These are phyloP conservation scores for Drosophila cognata DNA, from an alignment of 2,888 invertebrate species.

Conservation along the genomic window DNA sequence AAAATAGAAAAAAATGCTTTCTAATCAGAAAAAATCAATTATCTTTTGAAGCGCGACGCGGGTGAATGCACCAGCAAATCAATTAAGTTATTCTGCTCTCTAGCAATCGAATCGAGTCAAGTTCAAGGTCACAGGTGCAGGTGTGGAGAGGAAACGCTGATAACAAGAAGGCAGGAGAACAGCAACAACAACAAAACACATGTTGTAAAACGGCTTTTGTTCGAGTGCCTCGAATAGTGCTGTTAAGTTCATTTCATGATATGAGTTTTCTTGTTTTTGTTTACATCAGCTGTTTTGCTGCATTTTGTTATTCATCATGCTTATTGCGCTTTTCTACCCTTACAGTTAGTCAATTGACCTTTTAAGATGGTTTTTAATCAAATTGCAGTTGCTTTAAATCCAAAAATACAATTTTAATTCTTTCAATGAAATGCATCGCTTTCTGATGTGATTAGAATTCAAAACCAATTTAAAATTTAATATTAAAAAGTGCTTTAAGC, in stretches of 20 bases:
- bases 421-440: neutral
- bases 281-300: constrained; percentile 37
- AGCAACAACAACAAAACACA: constrained; percentile 26
- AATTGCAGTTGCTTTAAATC: neutral
- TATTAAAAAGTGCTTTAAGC: neutral
- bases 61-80: constrained; percentile 60
- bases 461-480: neutral
- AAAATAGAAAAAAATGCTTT: constrained; percentile 33
- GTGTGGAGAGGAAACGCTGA: neutral
- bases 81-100: constrained; percentile 30
- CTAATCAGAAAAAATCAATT: constrained; percentile 70
- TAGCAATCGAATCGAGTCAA: constrained; percentile 21
- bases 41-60: constrained; percentile 33
- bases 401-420: neutral
- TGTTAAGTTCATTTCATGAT: constrained; percentile 28
- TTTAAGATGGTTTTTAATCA: neutral
- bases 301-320: constrained; percentile 9
- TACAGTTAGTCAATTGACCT: neutral
- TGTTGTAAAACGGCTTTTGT: constrained; percentile 35
- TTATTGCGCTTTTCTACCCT: constrained; percentile 12
- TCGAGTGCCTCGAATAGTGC: constrained; percentile 12
- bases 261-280: constrained; percentile 32
- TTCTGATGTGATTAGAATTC: neutral
- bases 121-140: constrained; percentile 48
- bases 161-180: constrained; percentile 5